Base-by-base conservation (phyloP, 2,888 invertebrate genomes). In the Orthosia gracilis region DNA sequence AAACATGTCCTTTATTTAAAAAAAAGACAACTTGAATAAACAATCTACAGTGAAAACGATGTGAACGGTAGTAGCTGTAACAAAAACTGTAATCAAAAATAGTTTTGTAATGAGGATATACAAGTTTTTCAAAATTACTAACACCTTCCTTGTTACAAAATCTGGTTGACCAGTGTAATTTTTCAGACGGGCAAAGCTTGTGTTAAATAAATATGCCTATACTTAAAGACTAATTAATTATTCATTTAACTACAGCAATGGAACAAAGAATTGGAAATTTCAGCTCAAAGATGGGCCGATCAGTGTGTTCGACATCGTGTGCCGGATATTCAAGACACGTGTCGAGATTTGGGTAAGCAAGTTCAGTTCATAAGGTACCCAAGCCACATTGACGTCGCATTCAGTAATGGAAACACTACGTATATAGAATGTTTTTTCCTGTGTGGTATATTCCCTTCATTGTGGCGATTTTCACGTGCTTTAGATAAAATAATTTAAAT, bases 231-330 rank as follows among this genome's bases (percentile, higher is more conserved):
- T 31, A 58, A 58, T 31, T 31, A 58, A 58, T 31, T 58, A 58
- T 58, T 31, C 23, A 18, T 58, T 57, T 58, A 18, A 18, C 12
- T 40, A 58, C 70, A 96, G 96, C 89, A 89, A 83, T 96, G 96
- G 96, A 94, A 92, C 73, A 85, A 87, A 21, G 93, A 94, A 55
- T 86, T 96, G 65, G 94, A 92, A 76, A 54, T 78, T 17, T 92
- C 92, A 50, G 95, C 96, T 3, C 96, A 96, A 77, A 90, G 93
- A 70, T 96, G 96, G 96, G 96, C 95, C 2, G 93, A 95, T 73
- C 96, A 96, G 80, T 96, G 96, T 80, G 87, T 93, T 5, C 88
- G 86, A 83, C 90, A 90, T 70, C 89, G 85, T 31, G 82, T 87
- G 0, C 90, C 90, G 3, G 93, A 94, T 70, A 78, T 88, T 47